phyloP scores from a whole-genome alignment of 2,797 vertebrate genomes.

The Zalophus californianus region DNA sequence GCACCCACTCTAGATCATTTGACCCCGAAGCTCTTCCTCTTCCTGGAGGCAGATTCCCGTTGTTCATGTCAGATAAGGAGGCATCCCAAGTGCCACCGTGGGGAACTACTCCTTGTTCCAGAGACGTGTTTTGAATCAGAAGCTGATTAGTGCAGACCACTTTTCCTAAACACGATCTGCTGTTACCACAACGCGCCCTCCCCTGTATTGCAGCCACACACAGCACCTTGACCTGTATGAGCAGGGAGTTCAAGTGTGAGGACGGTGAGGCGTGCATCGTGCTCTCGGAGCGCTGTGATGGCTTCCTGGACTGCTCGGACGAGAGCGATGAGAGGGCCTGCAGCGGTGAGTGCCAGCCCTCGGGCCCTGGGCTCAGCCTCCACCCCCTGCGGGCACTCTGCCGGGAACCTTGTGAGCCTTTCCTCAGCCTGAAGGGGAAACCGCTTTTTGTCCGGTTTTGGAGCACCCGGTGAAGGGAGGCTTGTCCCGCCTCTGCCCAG shows the following conservation, averaged over 20 bases:
- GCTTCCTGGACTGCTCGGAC: conserved; percentile 97
- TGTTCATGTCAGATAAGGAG: rapidly evolving
- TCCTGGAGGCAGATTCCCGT: background rate
- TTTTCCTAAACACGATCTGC: background rate
- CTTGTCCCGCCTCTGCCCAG: background rate
- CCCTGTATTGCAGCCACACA: conserved; percentile 91
- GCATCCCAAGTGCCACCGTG: rapidly evolving
- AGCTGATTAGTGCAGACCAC: background rate
- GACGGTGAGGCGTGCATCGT: conserved; percentile 94
- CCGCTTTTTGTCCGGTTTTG: background rate
- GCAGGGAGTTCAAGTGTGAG: conserved; percentile 91
- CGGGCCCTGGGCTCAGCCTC: background rate
- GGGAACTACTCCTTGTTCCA: background rate
- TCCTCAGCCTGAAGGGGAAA: background rate
- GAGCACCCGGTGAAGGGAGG: background rate
- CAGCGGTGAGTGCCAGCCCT: conserved; percentile 88
- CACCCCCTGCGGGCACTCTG: rapidly evolving
- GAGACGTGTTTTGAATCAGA: background rate
- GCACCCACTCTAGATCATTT: rapidly evolving
- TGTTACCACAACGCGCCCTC: rapidly evolving
- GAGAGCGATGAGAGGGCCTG: conserved; percentile 96
- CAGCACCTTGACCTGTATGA: conserved; percentile 90
- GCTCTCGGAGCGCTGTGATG: conserved; percentile 92
- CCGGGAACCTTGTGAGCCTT: background rate
- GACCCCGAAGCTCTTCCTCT: background rate